Base-by-base conservation (phyloP, 2,797 vertebrate species). In the Chiloscyllium punctatum region DNA sequence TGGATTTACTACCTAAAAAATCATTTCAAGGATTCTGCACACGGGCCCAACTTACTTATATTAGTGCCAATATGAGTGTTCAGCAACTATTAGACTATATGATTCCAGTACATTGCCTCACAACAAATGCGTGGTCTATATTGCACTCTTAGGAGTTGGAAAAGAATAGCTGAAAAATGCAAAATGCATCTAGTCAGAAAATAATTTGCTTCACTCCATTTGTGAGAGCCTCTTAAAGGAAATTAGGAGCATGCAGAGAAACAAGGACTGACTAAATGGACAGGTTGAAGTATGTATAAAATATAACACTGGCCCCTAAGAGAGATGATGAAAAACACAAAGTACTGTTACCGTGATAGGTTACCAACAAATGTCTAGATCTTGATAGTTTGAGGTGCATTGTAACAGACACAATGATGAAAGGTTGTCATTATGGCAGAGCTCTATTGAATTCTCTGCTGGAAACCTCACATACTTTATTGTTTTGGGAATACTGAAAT, bases 321-420 rank as follows among this genome's bases (percentile, higher is more conserved):
- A 95, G 94, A 77, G 69, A 77, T 77, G 51, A 53, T 95, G 71
- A 95, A 77, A 95, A 95, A 53, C 48, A 95, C 94, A 95, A 77
- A 95, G 94, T 33, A 74, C 15, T 77, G 25, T 95, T 74, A 53
- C 94, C 18, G 94, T 53, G 69, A 57, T 95, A 72, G 69, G 94
- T 95, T 95, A 77, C 94, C 48, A 95, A 95, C 69, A 95, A 95
- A 95, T n/a, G 30, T 33, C 16, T 95, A 71, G 71, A 77, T 95
- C 51, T 74, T 95, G 68, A 95, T 95, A 16, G 71, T 77, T 95
- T 95, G 94, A 95, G 51, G 94, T 53, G 48, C 30, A 95, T 74
- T 95, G 94, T 74, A 95, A 95, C 71, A 95, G 71, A 74, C 94
- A 95, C 42, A 95, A 95, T 74, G 94, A 95, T 57, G 71, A 95